Percentiles rank a stretch among this genome's conserved stretches.
Evolutionary conservation across 2,888 invertebrate species (phyloP).

Genomic region (Liodrosophila aerea): DNA sequence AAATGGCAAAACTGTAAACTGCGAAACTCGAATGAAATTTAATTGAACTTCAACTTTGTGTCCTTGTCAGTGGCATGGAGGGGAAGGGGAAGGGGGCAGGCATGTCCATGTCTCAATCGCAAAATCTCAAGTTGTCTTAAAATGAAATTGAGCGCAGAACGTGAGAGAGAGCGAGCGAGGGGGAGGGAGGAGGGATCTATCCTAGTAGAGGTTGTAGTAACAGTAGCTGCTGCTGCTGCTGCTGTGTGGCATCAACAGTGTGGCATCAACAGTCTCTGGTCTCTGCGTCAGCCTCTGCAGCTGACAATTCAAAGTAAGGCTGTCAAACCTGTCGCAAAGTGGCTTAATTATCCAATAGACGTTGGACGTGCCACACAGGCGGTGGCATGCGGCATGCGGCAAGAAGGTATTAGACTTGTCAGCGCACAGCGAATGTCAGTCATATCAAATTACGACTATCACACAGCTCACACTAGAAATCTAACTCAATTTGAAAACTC

Average conservation of each 20-base stretch:
- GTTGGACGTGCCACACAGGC: conserved; percentile 47
- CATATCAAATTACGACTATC: conserved; percentile 61
- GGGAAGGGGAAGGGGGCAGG: conserved; percentile 4
- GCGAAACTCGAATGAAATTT: conserved; percentile 48
- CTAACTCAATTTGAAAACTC: conserved; percentile 37
- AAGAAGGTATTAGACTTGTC: conserved; percentile 56
- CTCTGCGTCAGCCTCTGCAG: conserved; percentile 37
- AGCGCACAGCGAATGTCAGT: conserved; percentile 60
- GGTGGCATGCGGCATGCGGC: not conserved
- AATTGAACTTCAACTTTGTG: conserved; percentile 68
- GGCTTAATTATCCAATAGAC: conserved; percentile 78
- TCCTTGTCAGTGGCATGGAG: conserved; percentile 18
- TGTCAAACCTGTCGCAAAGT: conserved; percentile 76
- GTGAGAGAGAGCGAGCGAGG: too few species aligned
- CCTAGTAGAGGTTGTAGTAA: too few species aligned
- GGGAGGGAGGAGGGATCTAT: too few species aligned
- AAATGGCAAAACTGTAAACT: conserved; percentile 30
- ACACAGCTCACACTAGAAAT: conserved; percentile 26
- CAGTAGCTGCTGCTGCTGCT: conserved; percentile 5
- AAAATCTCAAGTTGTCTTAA: conserved; percentile 49
- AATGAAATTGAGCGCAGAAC: conserved; percentile 51
- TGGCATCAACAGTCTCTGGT: conserved; percentile 24
- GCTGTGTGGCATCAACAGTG: not conserved
- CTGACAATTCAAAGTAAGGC: conserved; percentile 67
- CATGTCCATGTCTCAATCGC: conserved; percentile 41